These are phyloP conservation scores for Nylanderia fulva DNA, from an alignment of 1,140 invertebrate species.

Conservation along the genomic window DNA sequence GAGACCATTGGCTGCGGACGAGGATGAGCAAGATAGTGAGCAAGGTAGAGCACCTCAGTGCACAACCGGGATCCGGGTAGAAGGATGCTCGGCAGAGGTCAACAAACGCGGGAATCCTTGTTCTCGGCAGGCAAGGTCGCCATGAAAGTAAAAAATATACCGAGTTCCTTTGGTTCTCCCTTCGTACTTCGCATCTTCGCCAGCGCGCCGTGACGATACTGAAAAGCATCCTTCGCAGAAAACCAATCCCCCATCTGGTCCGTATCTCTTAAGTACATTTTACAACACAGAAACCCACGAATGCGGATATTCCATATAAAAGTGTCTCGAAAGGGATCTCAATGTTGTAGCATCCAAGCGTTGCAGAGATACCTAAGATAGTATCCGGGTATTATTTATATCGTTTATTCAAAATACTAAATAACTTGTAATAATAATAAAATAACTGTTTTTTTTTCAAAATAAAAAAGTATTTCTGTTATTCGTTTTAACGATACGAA, in stretches of 20 bases:
- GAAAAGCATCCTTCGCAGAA: conserved; percentile 71
- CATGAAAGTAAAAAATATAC: conserved; percentile 78
- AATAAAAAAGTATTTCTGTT: background rate
- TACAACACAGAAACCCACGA: conserved; percentile 14
- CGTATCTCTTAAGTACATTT: conserved; percentile 46
- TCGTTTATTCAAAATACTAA: no score
- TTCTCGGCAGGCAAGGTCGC: conserved; percentile 77
- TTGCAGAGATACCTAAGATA: no score
- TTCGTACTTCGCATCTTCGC: conserved; percentile 16
- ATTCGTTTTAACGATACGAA: background rate
- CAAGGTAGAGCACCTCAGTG: conserved; percentile 27
- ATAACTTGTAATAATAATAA: background rate
- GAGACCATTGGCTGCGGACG: conserved; percentile 54
- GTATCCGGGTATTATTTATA: background rate
- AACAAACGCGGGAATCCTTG: conserved; percentile 79
- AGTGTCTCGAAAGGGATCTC: background rate
- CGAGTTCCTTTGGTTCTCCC: conserved; percentile 42
- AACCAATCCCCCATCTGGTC: conserved; percentile 68
- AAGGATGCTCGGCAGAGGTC: conserved; percentile 68
- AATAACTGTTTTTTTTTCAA: background rate
- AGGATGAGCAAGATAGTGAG: conserved; percentile 42
- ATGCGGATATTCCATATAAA: conserved; percentile 32
- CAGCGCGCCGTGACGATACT: conserved; percentile 32
- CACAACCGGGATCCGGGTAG: conserved; percentile 46
- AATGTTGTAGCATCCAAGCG: background rate